Evolutionary conservation across 92 coral and sea anemone genomes (phyloP).

Genomic region (Epizoanthus rinbou): DNA sequence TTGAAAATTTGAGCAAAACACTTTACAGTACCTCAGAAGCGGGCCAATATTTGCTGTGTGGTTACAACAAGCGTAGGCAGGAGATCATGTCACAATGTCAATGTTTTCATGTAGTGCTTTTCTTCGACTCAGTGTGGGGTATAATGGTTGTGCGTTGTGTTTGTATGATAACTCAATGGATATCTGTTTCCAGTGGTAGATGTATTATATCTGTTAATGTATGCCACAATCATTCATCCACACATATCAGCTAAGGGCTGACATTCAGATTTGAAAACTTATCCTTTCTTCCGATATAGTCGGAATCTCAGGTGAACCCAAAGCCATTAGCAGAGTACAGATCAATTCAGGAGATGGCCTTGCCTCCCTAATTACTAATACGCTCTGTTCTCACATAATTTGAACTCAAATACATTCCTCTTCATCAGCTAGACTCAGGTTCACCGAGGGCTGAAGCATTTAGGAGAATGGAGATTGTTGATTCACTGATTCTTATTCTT

Average conservation of each 20-base stretch:
- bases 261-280: conserved; percentile 22
- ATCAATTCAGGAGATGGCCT: background rate
- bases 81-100: conserved; percentile 19
- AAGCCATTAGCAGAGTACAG: background rate
- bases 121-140: conserved; percentile 50
- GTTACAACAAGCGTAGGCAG: background rate
- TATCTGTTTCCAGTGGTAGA: conserved; percentile 15
- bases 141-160: conserved; percentile 12
- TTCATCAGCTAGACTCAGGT: background rate
- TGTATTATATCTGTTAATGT: conserved; percentile 17
- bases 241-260: conserved; percentile 24
- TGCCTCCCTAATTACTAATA: background rate
- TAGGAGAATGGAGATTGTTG: no score
- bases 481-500: no score
- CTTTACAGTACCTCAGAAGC: no score
- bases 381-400: background rate
- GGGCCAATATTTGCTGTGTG: no score
- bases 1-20: no score
- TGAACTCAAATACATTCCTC: background rate
- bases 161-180: conserved; percentile 3
- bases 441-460: background rate
- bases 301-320: conserved; percentile 15
- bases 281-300: conserved; percentile 2
- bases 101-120: conserved; percentile 50
- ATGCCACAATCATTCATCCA: conserved; percentile 26